These are phyloP conservation scores for Haemorhous mexicanus DNA, from an alignment of 2,113 vertebrate species.

Conservation along the genomic window DNA sequence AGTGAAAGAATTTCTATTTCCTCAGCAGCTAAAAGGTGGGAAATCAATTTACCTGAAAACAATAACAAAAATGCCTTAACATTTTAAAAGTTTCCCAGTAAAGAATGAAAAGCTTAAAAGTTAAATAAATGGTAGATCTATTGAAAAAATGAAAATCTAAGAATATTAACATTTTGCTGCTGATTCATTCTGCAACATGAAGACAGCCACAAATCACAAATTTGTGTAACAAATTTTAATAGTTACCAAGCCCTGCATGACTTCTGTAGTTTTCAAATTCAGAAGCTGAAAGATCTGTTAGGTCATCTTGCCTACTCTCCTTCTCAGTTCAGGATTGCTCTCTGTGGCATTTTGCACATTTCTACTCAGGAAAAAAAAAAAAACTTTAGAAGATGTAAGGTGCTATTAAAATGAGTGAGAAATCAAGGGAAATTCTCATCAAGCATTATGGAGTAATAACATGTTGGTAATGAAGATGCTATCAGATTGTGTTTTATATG, in stretches of 20 bases:
- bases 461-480: neutral
- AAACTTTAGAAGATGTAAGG: neutral
- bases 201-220: neutral
- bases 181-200: neutral
- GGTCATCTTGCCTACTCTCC: neutral
- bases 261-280: neutral
- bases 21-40: neutral
- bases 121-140: neutral
- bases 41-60: neutral
- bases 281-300: neutral
- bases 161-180: neutral
- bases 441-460: neutral
- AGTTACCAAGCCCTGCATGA: neutral
- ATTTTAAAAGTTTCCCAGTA: neutral
- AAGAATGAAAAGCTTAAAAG: neutral
- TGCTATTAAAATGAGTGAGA: neutral
- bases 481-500: neutral
- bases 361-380: neutral
- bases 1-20: neutral
- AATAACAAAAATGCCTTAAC: neutral
- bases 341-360: neutral
- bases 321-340: neutral
- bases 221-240: neutral
- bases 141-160: neutral
- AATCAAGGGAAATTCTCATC: neutral